Percentiles rank a stretch among this genome's conserved stretches.
Conservation (phyloP, 2,888 invertebrate genomes). For the Choreutis nemorana region DNA sequence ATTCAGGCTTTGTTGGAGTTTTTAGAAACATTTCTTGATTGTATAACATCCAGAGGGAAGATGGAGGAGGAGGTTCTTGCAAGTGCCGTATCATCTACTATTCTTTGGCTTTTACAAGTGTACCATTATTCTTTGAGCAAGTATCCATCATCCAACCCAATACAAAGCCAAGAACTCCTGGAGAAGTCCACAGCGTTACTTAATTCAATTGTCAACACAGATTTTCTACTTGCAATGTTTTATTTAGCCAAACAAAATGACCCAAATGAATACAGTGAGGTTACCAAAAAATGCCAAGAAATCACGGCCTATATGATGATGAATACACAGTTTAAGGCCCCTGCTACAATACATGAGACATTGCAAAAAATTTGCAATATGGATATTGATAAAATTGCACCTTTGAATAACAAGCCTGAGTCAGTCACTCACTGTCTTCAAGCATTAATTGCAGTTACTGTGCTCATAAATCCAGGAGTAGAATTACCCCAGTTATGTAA, state of each 20-base stretch:
- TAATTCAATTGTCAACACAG: constrained; percentile 72
- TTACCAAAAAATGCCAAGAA: constrained; percentile 80
- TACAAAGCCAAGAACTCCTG: constrained; percentile 69
- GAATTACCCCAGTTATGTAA: constrained; percentile 82
- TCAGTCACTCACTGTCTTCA: constrained; percentile 79
- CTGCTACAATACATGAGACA: constrained; percentile 66
- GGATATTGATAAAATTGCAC: constrained; percentile 69
- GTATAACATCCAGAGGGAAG: constrained; percentile 76
- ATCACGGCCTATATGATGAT: constrained; percentile 70
- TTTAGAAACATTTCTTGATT: constrained; percentile 73
- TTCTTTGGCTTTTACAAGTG: constrained; percentile 83
- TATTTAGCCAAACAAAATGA: constrained; percentile 85
- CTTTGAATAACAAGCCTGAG: constrained; percentile 64
- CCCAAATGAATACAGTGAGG: constrained; percentile 69
- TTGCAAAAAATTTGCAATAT: constrained; percentile 69
- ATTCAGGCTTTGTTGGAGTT: constrained; percentile 87
- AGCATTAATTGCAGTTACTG: constrained; percentile 84
- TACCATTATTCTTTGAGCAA: constrained; percentile 63
- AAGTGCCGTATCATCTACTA: constrained; percentile 81
- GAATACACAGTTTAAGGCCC: constrained; percentile 64
- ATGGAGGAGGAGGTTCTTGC: constrained; percentile 89
- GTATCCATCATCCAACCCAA: constrained; percentile 47
- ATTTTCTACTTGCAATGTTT: constrained; percentile 83
- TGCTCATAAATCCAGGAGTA: constrained; percentile 84
- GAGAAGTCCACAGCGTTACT: constrained; percentile 75